Evolutionary conservation across 2,888 invertebrate species (phyloP), one percentile per base, ranked within the genome.

Genomic region (Mythimna albipuncta): DNA sequence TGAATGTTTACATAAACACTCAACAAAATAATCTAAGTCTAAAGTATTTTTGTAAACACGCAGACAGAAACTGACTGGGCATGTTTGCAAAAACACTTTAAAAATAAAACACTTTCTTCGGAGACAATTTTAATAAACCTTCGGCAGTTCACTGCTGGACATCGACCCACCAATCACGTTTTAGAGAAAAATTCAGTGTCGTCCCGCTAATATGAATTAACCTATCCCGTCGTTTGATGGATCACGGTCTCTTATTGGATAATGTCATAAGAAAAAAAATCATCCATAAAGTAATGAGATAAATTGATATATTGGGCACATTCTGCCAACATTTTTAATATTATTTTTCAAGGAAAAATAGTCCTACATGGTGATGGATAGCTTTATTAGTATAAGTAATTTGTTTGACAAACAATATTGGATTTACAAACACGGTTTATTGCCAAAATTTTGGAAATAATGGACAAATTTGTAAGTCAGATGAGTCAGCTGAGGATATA

Each of bases 221-320:
- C 81, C 83, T 80, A 85, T 88, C 86, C 83, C 59, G 54, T 35
- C 71, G 64, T 83, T 77, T 90, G 89, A 90, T 89, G 83, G 88
- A 90, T 90, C 82, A 68, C 63, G 64, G 81, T 75, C 70, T 76
- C 68, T 81, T 78, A 78, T 77, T 80, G 68, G 73, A 73, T 64
- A 55, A 54, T 54, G 50, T 64, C 67, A 74, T 71, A 78, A 70
- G 62, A 79, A 74, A 65, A 81, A 69, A 82, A 81, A 77, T 70
- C 58, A 66, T 72, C 73, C 54, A 50, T 41, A 58, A 68, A 65
- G 59, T 81, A 69, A 64, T 63, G 57, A 78, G 71, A 75, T 78
- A 75, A 77, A 77, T 81, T 85, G 74, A 81, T 86, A 83, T 85
- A 85, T 83, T 63, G 76, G 64, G 11, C 63, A 64, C 58, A 62